Evolutionary conservation across 2,113 vertebrate species (phyloP), one percentile per base, ranked within the genome.

Genomic region (Scatophagus argus): DNA sequence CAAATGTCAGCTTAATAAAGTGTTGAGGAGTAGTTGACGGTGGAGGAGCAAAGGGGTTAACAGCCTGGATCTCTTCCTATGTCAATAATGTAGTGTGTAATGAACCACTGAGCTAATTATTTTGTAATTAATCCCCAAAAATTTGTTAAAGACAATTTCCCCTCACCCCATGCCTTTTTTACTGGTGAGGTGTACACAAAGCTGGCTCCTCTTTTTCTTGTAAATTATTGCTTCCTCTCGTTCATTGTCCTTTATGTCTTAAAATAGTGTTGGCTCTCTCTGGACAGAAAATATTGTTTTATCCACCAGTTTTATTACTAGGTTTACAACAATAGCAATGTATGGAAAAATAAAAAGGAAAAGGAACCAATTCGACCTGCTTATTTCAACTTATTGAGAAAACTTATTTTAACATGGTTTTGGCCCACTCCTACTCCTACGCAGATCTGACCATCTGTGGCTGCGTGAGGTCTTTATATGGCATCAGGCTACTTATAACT

Each of bases 1-100:
- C 31, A 67, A 82, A 75, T 55, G 32, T 25, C 31, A 46, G 14
- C 44, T 86, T 81, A 91, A 87, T 86, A 77, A 85, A 79, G 60
- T 78, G 64, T 71, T 64, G 36, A 76, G 39, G 25, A 72, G 78
- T 72, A 31, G 63, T 66, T 81, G 67, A 82, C 56, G 65, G 56
- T 12, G 27, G 47, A 83, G 75, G 44, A 67, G 52, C 62, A 73
- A 36, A 66, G 46, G 55, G 32, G 70, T 78, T 79, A 63, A 32
- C 36, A 44, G 31, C 32, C 39, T 38, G 62, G 62, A 14, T 55
- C 59, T 63, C 31, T 55, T 62, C 25, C 34, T 56, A 43, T 66
- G 59, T 85, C 84, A 79, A 60, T 74, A 59, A 34, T 70, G 36
- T 83, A 46, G 25, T 76, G 65, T 44, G 19, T 74, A 77, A 81